Evolutionary conservation across 2,113 vertebrate genomes (phyloP).

Genomic region (Onychorhynchus coronatus): DNA sequence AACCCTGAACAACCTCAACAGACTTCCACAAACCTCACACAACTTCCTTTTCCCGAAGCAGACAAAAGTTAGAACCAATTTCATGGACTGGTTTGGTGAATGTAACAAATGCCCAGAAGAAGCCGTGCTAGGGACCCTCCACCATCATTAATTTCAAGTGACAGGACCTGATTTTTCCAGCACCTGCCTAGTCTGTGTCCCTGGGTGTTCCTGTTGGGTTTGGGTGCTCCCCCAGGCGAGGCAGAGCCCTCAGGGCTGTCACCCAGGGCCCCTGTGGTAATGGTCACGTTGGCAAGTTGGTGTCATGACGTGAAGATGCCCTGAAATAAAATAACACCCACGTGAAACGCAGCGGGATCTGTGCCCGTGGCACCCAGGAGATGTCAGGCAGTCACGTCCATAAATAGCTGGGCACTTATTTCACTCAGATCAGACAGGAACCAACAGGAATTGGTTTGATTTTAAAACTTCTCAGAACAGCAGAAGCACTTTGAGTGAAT

Average conservation of each 20-base stretch:
- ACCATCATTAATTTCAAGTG: not conserved
- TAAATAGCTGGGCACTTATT: not conserved
- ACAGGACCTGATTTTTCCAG: not conserved
- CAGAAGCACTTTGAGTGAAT: not conserved
- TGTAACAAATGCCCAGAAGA: too few relatives aligned
- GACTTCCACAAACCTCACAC: not conserved
- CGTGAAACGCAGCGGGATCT: accelerated
- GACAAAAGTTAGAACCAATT: too few relatives aligned
- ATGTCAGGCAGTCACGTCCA: not conserved
- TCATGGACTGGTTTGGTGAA: too few relatives aligned
- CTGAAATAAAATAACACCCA: not conserved
- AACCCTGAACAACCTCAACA: not conserved
- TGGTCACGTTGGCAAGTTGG: not conserved
- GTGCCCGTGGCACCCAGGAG: not conserved
- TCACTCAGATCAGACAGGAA: not conserved
- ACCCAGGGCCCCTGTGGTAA: not conserved
- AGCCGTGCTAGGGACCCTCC: too few relatives aligned
- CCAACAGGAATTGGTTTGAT: not conserved
- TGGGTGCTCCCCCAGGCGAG: not conserved
- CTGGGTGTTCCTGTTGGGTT: not conserved
- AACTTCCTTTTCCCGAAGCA: not conserved
- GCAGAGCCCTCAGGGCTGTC: not conserved
- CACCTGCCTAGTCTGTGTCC: not conserved
- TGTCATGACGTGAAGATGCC: accelerated
- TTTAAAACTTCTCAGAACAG: not conserved